These are phyloP conservation scores for Ornithoptera alexandrae DNA, from an alignment of 2,888 invertebrate species.

Conservation along the genomic window DNA sequence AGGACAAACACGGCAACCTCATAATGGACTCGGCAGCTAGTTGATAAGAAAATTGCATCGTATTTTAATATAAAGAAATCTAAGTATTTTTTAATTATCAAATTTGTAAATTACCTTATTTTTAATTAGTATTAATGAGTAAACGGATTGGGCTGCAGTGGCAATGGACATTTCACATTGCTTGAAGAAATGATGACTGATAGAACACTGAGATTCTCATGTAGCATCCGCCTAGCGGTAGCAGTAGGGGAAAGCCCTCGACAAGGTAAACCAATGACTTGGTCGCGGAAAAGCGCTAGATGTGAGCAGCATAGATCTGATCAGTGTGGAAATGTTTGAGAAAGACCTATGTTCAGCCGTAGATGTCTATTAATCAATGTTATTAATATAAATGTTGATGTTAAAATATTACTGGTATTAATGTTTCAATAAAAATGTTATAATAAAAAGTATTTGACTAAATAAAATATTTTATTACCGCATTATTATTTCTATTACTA, in stretches of 20 bases:
- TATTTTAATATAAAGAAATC: neutral
- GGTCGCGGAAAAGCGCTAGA: no score
- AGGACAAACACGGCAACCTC: slow-evolving; percentile 90
- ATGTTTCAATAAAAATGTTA: slow-evolving; percentile 16
- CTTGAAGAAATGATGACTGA: no score
- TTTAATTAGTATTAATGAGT: neutral
- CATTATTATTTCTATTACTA: slow-evolving; percentile 35
- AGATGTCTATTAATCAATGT: no score
- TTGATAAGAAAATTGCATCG: slow-evolving; percentile 37
- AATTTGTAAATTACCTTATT: neutral
- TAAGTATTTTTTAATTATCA: neutral
- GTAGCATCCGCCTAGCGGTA: no score
- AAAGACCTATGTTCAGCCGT: no score
- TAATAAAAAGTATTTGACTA: slow-evolving; percentile 33
- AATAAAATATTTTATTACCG: slow-evolving; percentile 24
- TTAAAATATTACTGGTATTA: slow-evolving; percentile 15
- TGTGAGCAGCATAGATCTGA: no score
- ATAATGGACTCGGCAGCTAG: slow-evolving; percentile 84
- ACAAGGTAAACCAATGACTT: no score
- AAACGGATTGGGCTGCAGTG: neutral
- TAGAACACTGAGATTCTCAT: no score
- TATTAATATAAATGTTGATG: slow-evolving; percentile 15
- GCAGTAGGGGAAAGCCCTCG: no score
- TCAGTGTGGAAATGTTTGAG: no score
- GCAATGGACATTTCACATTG: neutral